Evolutionary conservation across 2,888 invertebrate species (phyloP).

Genomic region (Chloromyia formosa): DNA sequence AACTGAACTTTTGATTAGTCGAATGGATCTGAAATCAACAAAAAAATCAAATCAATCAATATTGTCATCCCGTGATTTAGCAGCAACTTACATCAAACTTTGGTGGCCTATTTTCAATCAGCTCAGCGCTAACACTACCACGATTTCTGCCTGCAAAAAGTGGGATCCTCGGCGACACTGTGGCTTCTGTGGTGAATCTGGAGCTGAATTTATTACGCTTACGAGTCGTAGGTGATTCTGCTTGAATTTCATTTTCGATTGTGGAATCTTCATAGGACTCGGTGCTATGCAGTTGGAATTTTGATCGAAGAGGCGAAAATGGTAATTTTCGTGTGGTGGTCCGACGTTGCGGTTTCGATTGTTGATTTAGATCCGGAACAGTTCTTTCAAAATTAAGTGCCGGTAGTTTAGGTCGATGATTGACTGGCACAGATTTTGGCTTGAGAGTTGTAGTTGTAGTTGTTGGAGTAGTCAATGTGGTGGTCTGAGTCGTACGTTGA

Average conservation of each 20-base stretch:
- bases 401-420: constrained; percentile 12
- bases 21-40: constrained; percentile 46
- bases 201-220: constrained; percentile 48
- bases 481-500: constrained; percentile 47
- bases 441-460: constrained; percentile 23
- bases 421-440: background rate
- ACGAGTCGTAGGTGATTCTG: constrained; percentile 46
- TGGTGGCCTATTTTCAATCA: constrained; percentile 3
- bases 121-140: background rate
- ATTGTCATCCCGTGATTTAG: too few species aligned
- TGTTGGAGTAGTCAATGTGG: background rate
- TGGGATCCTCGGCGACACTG: constrained; percentile 15
- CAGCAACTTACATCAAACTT: constrained; percentile 39
- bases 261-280: constrained; percentile 50
- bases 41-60: background rate
- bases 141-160: constrained; percentile 30
- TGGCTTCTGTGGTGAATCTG: constrained; percentile 45
- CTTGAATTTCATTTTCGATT: constrained; percentile 47
- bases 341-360: constrained; percentile 14
- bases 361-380: background rate
- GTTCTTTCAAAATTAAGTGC: background rate
- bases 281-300: constrained; percentile 19
- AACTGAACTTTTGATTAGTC: constrained; percentile 50
- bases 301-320: constrained; percentile 13
- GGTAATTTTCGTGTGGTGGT: background rate